Evolutionary conservation across 2,888 invertebrate species (phyloP).

Genomic region (Latrodectus elegans): DNA sequence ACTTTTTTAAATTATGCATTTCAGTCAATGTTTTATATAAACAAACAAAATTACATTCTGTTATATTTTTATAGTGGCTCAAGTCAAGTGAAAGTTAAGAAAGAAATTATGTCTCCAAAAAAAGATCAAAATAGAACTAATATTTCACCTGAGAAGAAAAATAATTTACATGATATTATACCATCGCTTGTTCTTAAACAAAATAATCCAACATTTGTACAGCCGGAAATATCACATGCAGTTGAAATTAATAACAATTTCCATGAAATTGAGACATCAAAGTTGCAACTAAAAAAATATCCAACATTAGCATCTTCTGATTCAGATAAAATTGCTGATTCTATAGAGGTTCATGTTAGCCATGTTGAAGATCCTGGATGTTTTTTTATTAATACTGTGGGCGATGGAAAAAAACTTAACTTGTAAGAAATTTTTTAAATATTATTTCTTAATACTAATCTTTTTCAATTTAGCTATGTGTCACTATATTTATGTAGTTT

Average conservation of each 20-base stretch:
- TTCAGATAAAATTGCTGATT: conserved; percentile 3
- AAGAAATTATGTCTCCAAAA: conserved; percentile 6
- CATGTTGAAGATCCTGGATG: conserved; percentile 72
- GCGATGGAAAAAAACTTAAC: conserved; percentile 28
- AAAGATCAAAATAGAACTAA: not conserved
- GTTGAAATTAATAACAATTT: too few relatives aligned
- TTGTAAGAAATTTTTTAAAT: conserved; percentile 15
- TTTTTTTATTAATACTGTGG: conserved; percentile 79
- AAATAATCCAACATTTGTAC: not conserved
- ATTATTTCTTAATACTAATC: not conserved
- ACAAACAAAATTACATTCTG: not conserved
- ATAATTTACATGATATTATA: not conserved
- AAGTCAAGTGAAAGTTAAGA: not conserved
- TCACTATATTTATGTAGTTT: not conserved
- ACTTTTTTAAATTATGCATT: too few relatives aligned
- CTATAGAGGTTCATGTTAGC: conserved; percentile 70
- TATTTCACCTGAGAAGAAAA: not conserved
- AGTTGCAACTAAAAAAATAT: conserved; percentile 8
- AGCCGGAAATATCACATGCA: too few relatives aligned
- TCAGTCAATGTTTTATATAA: not conserved
- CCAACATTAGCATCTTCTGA: conserved; percentile 1
- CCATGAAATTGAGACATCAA: not conserved
- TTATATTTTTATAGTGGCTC: conserved; percentile 24
- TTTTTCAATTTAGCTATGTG: not conserved
- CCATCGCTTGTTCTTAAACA: not conserved